Conservation (phyloP, 1,140 invertebrate species). For the Rhizoglyphus robini region DNA sequence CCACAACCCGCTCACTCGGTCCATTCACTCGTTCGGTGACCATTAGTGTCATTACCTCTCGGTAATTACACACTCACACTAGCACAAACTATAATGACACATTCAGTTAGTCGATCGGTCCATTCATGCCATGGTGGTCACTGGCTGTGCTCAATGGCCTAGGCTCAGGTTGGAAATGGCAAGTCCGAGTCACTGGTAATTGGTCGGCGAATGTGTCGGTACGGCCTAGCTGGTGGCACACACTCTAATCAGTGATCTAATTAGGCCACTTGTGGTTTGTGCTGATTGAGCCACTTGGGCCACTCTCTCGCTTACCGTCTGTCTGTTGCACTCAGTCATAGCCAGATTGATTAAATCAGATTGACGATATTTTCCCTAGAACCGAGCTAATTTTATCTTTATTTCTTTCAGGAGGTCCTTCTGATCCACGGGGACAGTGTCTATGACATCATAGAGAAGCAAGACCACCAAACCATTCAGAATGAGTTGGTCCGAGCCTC, state of each 20-base stretch:
- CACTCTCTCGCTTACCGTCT: not conserved
- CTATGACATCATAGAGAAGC: slow-evolving; percentile 97
- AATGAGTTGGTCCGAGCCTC: slow-evolving; percentile 53
- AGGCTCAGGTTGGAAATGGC: not conserved
- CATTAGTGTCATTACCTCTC: too few species aligned
- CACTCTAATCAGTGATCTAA: not conserved
- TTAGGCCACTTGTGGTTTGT: slow-evolving; percentile 8
- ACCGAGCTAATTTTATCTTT: not conserved
- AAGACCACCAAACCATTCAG: slow-evolving; percentile 91
- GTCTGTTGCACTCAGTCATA: not conserved
- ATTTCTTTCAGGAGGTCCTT: slow-evolving; percentile 68
- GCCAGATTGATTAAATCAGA: not conserved
- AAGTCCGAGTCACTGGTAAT: not conserved
- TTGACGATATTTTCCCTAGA: not conserved
- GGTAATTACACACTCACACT: too few species aligned
- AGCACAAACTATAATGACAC: too few species aligned
- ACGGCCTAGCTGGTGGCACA: not conserved
- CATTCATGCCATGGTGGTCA: too few species aligned
- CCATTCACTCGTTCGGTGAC: not conserved
- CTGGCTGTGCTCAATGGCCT: not conserved
- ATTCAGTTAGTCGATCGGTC: too few species aligned
- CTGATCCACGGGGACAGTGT: slow-evolving; percentile 96
- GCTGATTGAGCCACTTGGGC: too few species aligned
- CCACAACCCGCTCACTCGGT: too few species aligned
- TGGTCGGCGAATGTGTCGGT: not conserved